Evolutionary conservation across 2,888 invertebrate species (phyloP).

Genomic region (Pasiphila rectangulata): DNA sequence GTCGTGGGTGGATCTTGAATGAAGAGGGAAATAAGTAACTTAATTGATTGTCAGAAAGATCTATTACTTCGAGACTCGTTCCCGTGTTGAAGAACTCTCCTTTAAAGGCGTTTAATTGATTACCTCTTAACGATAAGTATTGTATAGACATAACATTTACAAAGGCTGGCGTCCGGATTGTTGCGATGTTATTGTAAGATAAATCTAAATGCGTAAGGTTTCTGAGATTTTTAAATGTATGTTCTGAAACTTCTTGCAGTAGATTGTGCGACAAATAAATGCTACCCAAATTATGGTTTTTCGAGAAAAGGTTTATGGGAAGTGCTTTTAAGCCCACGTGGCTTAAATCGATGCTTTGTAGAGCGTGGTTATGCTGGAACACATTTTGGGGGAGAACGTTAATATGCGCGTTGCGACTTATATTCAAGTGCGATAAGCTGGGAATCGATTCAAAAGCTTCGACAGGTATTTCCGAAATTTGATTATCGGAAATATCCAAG

Average conservation of each 20-base stretch:
- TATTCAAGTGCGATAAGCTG: conserved; percentile 85
- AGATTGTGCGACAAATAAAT: conserved; percentile 87
- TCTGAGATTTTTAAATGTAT: conserved; percentile 87
- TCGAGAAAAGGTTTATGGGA: conserved; percentile 86
- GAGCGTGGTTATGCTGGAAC: conserved; percentile 85
- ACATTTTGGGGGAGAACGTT: conserved; percentile 83
- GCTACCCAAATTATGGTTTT: conserved; percentile 83
- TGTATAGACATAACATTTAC: conserved; percentile 88
- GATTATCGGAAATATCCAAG: conserved; percentile 90
- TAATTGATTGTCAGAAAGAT: conserved; percentile 89
- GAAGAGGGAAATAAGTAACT: conserved; percentile 92
- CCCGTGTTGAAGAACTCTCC: conserved; percentile 93
- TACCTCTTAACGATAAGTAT: conserved; percentile 86
- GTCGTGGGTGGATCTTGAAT: conserved; percentile 90
- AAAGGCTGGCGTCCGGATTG: conserved; percentile 88
- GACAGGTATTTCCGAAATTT: conserved; percentile 85
- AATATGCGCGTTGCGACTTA: conserved; percentile 87
- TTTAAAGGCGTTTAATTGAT: conserved; percentile 89
- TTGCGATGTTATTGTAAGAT: conserved; percentile 88
- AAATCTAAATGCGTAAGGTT: conserved; percentile 88
- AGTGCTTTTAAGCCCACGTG: conserved; percentile 87
- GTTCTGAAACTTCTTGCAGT: conserved; percentile 88
- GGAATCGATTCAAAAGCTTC: conserved; percentile 85
- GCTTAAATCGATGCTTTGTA: conserved; percentile 87
- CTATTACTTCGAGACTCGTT: conserved; percentile 88